Conservation (phyloP, 1,140 invertebrate genomes). For the Paraescarpia echinospica region DNA sequence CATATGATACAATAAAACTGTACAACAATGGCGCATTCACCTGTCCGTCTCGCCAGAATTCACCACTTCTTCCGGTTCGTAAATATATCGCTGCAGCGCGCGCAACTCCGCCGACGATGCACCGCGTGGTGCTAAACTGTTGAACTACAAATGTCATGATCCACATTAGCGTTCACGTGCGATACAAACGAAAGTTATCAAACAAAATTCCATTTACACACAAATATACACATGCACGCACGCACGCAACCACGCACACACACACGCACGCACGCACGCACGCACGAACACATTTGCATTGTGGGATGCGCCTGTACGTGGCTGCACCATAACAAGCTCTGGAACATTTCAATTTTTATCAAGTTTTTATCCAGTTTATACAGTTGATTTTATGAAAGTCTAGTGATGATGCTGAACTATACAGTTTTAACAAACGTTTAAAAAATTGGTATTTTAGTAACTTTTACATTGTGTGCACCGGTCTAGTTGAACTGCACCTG, state of each 20-base stretch:
- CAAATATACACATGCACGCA: neutral
- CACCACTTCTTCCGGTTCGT: neutral
- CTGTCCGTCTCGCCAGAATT: neutral
- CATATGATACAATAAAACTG: too few species aligned
- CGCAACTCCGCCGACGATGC: neutral
- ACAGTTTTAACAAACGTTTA: too few species aligned
- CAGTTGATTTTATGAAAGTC: too few species aligned
- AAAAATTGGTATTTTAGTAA: too few species aligned
- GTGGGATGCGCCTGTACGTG: neutral
- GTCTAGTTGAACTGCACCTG: too few species aligned
- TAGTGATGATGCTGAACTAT: too few species aligned
- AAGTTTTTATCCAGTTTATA: too few species aligned
- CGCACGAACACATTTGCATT: neutral
- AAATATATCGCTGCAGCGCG: neutral
- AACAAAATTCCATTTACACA: neutral
- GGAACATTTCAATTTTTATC: too few species aligned
- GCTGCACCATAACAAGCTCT: too few species aligned
- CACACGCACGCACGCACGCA: neutral
- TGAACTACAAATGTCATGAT: neutral
- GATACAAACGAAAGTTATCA: neutral
- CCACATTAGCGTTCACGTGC: neutral
- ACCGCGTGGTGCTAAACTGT: neutral
- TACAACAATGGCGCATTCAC: neutral
- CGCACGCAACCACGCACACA: too few species aligned
- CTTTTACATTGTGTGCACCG: too few species aligned